Percentiles rank a stretch among this genome's conserved stretches.
Conservation (phyloP, 2,797 vertebrate species). For the Philypnodon macrostomus region DNA sequence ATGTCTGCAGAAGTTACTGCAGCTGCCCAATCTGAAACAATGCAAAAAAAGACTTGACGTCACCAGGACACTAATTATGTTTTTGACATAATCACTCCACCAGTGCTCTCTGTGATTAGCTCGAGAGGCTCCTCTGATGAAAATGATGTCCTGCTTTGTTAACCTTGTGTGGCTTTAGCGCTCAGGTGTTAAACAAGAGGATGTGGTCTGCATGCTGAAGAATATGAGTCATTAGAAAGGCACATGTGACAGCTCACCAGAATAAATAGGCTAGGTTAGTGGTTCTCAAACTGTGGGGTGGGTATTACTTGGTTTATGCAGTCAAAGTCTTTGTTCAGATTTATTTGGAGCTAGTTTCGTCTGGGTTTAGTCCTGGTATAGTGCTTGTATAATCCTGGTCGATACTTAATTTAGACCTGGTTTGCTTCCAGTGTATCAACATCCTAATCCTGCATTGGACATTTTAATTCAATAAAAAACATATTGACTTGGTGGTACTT, state of each 20-base stretch:
- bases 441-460: too few relatives aligned
- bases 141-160: slow-evolving; percentile 72
- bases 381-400: too few relatives aligned
- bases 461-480: too few relatives aligned
- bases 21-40: slow-evolving; percentile 43
- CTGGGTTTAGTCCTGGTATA: too few relatives aligned
- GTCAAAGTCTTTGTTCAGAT: too few relatives aligned
- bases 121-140: slow-evolving; percentile 64
- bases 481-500: too few relatives aligned
- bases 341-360: too few relatives aligned
- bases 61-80: slow-evolving; percentile 62
- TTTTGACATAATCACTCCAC: slow-evolving; percentile 67
- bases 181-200: slow-evolving; percentile 55
- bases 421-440: too few relatives aligned
- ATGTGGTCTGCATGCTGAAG: slow-evolving; percentile 36
- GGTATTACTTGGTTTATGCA: too few relatives aligned
- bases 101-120: slow-evolving; percentile 60
- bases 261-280: slow-evolving; percentile 22
- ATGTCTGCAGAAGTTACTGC: slow-evolving; percentile 25
- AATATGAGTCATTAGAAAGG: slow-evolving; percentile 26
- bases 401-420: too few relatives aligned
- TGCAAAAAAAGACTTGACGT: slow-evolving; percentile 49
- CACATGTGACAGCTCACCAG: slow-evolving; percentile 40
- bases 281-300: too few relatives aligned
- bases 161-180: slow-evolving; percentile 57